Evolutionary conservation across 2,113 vertebrate genomes (phyloP).

Genomic region (Rhagologus leucostigma): DNA sequence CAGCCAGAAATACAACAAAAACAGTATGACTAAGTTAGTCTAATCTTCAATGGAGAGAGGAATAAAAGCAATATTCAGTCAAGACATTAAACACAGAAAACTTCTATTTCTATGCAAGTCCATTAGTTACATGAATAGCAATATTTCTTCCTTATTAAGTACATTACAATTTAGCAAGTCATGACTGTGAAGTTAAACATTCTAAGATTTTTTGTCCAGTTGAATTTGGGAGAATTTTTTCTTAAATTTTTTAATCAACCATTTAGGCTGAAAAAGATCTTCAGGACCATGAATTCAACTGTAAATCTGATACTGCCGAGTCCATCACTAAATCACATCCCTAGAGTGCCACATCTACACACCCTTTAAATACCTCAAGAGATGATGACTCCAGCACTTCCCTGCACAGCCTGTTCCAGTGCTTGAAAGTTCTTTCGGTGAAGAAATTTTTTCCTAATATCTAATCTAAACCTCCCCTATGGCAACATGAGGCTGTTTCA

Average conservation of each 20-base stretch:
- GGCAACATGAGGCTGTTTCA: background rate
- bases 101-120: background rate
- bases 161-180: background rate
- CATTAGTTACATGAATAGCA: background rate
- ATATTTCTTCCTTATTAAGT: background rate
- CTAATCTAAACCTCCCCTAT: background rate
- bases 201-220: background rate
- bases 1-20: background rate
- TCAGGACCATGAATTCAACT: too few species aligned
- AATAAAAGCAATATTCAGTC: background rate
- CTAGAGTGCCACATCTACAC: background rate
- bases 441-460: background rate
- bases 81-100: background rate
- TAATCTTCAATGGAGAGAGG: background rate
- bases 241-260: background rate
- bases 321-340: background rate
- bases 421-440: background rate
- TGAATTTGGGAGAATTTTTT: background rate
- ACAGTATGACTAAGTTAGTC: background rate
- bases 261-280: background rate
- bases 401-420: accelerated
- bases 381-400: background rate
- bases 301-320: background rate
- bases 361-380: background rate
- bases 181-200: background rate